Conservation (phyloP, 2,797 vertebrate genomes). For the Acrocephalus scirpaceus region DNA sequence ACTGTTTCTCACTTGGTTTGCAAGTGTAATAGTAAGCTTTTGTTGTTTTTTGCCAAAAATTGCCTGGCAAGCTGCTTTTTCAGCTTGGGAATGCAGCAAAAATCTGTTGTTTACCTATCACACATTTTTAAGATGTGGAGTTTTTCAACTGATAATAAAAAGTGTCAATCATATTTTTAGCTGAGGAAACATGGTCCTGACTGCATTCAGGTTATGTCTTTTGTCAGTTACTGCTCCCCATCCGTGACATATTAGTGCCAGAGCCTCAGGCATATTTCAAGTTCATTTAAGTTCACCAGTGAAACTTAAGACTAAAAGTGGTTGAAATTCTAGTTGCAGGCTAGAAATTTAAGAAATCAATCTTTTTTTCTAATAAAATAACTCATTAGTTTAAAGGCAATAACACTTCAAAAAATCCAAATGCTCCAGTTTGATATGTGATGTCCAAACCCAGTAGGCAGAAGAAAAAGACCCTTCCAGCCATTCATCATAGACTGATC, state of each 20-base stretch:
- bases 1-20: not conserved
- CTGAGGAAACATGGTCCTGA: not conserved
- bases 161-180: conserved; percentile 19
- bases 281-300: conserved; percentile 13
- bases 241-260: not conserved
- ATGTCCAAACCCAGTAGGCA: not conserved
- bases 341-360: not conserved
- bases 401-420: not conserved
- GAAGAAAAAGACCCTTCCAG: not conserved
- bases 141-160: conserved; percentile 32
- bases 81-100: not conserved
- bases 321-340: not conserved
- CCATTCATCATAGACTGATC: not conserved
- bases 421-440: not conserved
- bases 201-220: not conserved
- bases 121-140: conserved; percentile 7
- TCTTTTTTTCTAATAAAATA: not conserved
- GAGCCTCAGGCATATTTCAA: not conserved
- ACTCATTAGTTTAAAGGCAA: not conserved
- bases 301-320: not conserved
- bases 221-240: conserved; percentile 19
- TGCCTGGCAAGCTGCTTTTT: not conserved
- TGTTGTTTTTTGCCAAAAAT: not conserved
- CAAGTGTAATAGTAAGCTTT: not conserved
- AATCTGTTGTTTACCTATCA: conserved; percentile 10